Conservation (phyloP, 2,888 invertebrate genomes). For the Drosophila pseudotalamancana region DNA sequence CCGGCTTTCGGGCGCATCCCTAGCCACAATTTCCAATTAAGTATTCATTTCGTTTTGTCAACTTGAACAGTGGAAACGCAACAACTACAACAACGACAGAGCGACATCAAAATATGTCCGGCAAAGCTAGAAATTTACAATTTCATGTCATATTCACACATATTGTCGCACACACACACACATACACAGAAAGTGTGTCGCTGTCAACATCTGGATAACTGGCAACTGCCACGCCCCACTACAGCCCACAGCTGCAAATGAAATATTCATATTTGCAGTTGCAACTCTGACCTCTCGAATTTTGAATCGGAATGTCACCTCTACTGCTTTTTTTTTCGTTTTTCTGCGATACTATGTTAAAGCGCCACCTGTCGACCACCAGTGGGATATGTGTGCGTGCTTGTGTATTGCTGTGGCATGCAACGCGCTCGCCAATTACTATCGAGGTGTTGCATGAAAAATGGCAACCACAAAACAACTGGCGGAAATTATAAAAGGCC, state of each 20-base stretch:
- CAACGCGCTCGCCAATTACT: slow-evolving; percentile 16
- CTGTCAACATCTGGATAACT: slow-evolving; percentile 49
- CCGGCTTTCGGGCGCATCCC: slow-evolving; percentile 57
- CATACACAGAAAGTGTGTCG: slow-evolving; percentile 29
- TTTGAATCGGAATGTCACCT: slow-evolving; percentile 2
- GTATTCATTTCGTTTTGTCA: slow-evolving; percentile 74
- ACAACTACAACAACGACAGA: slow-evolving; percentile 13
- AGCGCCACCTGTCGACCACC: slow-evolving; percentile 37
- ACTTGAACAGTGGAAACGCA: slow-evolving; percentile 48
- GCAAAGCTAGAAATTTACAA: slow-evolving; percentile 64
- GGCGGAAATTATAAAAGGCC: slow-evolving; percentile 42
- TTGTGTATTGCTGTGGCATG: slow-evolving; percentile 6
- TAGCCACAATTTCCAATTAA: slow-evolving; percentile 73
- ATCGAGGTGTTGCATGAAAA: slow-evolving; percentile 24
- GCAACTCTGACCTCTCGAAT: slow-evolving; percentile 19
- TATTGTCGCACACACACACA: slow-evolving; percentile 8
- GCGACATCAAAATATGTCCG: slow-evolving; percentile 24
- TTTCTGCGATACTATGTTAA: slow-evolving; percentile 12
- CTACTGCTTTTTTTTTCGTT: neutral
- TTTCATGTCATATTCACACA: slow-evolving; percentile 55
- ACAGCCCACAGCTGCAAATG: slow-evolving; percentile 18
- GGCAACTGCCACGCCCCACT: slow-evolving; percentile 28
- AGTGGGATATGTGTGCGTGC: neutral
- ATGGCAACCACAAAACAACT: slow-evolving; percentile 30
- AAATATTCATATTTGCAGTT: slow-evolving; percentile 69